Evolutionary conservation across 2,888 invertebrate genomes (phyloP).

Genomic region (Salpingus planirostris): DNA sequence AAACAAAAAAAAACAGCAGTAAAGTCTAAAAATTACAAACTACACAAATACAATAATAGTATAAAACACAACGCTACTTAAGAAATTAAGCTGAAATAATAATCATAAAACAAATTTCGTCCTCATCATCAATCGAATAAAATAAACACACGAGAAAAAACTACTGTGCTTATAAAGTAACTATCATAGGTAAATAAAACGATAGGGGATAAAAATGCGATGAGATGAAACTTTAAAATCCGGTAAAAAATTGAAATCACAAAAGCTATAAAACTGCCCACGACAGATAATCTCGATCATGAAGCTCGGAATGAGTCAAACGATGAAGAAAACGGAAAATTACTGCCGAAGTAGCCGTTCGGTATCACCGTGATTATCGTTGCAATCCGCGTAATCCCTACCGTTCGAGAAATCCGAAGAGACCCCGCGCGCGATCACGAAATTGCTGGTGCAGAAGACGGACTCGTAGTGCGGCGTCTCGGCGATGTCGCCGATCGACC

Average conservation of each 20-base stretch:
- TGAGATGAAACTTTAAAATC: too few species aligned
- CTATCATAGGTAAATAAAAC: too few species aligned
- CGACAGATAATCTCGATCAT: too few species aligned
- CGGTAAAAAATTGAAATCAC: too few species aligned
- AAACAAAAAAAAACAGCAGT: slow-evolving; percentile 27
- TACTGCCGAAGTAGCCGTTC: slow-evolving; percentile 13
- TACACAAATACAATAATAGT: slow-evolving; percentile 25
- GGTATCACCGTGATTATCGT: slow-evolving; percentile 19
- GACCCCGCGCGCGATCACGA: slow-evolving; percentile 38
- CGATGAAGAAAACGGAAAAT: slow-evolving; percentile 17
- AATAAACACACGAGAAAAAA: slow-evolving; percentile 25
- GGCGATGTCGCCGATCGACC: slow-evolving; percentile 40
- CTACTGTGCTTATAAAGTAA: slow-evolving; percentile 35
- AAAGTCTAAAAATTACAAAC: too few species aligned
- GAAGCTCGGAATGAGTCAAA: slow-evolving; percentile 1
- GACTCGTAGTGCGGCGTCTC: slow-evolving; percentile 49
- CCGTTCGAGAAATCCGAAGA: slow-evolving; percentile 26
- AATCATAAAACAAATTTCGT: too few species aligned
- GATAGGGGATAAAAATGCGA: too few species aligned
- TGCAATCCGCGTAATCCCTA: slow-evolving; percentile 17
- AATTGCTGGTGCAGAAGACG: slow-evolving; percentile 44
- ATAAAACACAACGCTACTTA: slow-evolving; percentile 21
- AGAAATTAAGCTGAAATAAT: slow-evolving; percentile 23
- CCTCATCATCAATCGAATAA: slow-evolving; percentile 15
- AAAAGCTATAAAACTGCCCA: too few species aligned